Evolutionary conservation across 2,888 invertebrate species (phyloP).

Genomic region (Leptinotarsa peninsularis): DNA sequence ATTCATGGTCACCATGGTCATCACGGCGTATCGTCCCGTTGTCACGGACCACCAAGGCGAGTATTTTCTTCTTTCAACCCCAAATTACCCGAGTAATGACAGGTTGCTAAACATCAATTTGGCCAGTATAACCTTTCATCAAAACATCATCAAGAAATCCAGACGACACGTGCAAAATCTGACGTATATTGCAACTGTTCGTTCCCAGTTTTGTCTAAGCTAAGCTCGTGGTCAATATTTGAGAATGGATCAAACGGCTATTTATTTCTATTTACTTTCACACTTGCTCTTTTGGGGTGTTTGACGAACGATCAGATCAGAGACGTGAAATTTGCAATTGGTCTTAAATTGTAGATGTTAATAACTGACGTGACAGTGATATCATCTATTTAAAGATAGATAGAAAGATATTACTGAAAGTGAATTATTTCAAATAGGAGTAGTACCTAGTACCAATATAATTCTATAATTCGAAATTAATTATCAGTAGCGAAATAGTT

Average conservation of each 20-base stretch:
- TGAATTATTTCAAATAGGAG: too few species aligned
- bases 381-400: too few species aligned
- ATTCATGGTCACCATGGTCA: conserved; percentile 67
- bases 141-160: conserved; percentile 43
- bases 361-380: not conserved
- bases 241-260: conserved; percentile 50
- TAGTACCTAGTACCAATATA: too few species aligned
- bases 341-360: not conserved
- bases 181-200: conserved; percentile 45
- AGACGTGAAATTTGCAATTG: too few species aligned
- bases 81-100: conserved; percentile 37
- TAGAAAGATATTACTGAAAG: too few species aligned
- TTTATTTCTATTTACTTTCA: conserved; percentile 46
- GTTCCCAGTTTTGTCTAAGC: conserved; percentile 41
- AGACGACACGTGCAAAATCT: conserved; percentile 48
- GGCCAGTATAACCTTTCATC: conserved; percentile 43
- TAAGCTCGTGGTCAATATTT: conserved; percentile 54
- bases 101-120: conserved; percentile 30
- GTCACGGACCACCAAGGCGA: conserved; percentile 65
- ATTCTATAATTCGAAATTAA: too few species aligned
- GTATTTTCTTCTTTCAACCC: conserved; percentile 38
- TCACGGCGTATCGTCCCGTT: conserved; percentile 62
- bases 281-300: conserved; percentile 46
- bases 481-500: too few species aligned
- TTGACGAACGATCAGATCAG: conserved; percentile 7